Evolutionary conservation across 1,140 invertebrate genomes (phyloP).

Genomic region (Brachionus manjavacas): DNA sequence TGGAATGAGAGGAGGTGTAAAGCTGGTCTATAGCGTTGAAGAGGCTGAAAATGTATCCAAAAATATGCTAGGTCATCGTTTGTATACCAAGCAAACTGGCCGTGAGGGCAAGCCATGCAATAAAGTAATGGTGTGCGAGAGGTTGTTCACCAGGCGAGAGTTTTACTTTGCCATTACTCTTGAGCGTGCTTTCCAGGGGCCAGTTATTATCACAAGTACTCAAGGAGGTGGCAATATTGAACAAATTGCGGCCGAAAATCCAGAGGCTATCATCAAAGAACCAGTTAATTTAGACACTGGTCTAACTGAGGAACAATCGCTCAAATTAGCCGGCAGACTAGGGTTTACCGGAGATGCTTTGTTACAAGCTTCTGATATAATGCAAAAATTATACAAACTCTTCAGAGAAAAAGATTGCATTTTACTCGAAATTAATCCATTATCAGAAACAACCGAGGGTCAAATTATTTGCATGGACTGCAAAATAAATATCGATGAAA

Average conservation of each 20-base stretch:
- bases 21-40: slow-evolving; percentile 68
- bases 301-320: slow-evolving; percentile 1
- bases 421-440: slow-evolving; percentile 95
- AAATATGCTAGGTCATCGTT: slow-evolving; percentile 82
- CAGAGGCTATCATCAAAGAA: slow-evolving; percentile 81
- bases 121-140: slow-evolving; percentile 98
- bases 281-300: slow-evolving; percentile 38
- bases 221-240: slow-evolving; percentile 95
- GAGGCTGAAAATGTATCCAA: slow-evolving; percentile 65
- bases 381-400: slow-evolving; percentile 82
- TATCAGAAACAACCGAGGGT: slow-evolving; percentile 83
- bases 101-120: slow-evolving; percentile 84
- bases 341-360: neutral
- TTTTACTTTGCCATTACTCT: slow-evolving; percentile 95
- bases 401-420: slow-evolving; percentile 91
- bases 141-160: slow-evolving; percentile 85
- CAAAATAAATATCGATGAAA: slow-evolving; percentile 98
- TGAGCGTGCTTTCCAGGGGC: slow-evolving; percentile 67
- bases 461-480: slow-evolving; percentile 72
- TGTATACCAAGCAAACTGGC: slow-evolving; percentile 94
- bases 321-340: slow-evolving; percentile 6
- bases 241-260: slow-evolving; percentile 82
- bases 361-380: slow-evolving; percentile 65
- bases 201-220: slow-evolving; percentile 77
- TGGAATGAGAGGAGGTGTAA: slow-evolving; percentile 88